These are phyloP conservation scores for Tetranychus truncatus DNA, from an alignment of 2,888 invertebrate genomes.

Conservation along the genomic window DNA sequence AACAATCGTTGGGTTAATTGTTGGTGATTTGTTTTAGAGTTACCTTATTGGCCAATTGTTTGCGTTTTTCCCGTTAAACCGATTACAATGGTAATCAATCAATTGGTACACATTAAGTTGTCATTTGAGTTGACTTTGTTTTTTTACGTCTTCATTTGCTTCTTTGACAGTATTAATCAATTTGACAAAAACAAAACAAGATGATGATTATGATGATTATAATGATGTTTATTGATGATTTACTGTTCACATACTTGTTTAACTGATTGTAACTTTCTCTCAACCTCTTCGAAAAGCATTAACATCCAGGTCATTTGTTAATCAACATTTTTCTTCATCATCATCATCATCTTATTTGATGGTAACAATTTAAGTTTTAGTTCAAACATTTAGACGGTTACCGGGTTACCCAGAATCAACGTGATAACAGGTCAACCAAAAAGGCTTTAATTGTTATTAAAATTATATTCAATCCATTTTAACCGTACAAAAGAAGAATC, in stretches of 20 bases:
- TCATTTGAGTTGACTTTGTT: too few species aligned
- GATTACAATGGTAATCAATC: too few species aligned
- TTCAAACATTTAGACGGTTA: constrained; percentile 1
- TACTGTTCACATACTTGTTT: background rate
- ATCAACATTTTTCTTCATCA: background rate
- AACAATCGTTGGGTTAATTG: too few species aligned
- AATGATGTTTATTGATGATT: background rate
- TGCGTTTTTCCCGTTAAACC: too few species aligned
- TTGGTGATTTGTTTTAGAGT: too few species aligned
- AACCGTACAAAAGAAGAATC: background rate
- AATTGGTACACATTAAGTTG: too few species aligned
- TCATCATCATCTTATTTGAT: background rate
- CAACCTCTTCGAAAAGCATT: background rate
- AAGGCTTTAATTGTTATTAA: background rate
- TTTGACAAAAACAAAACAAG: too few species aligned
- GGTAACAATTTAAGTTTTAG: background rate
- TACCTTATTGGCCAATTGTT: too few species aligned
- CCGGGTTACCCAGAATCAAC: background rate
- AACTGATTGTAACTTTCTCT: background rate
- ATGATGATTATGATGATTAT: too few species aligned
- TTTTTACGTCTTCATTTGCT: too few species aligned
- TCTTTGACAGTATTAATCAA: too few species aligned
- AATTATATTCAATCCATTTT: background rate
- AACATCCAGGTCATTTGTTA: background rate
- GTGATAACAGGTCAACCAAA: background rate